These are phyloP conservation scores for Echinometra lucunter DNA, from an alignment of 53 echinoderm and acorn worm genomes.

Conservation along the genomic window DNA sequence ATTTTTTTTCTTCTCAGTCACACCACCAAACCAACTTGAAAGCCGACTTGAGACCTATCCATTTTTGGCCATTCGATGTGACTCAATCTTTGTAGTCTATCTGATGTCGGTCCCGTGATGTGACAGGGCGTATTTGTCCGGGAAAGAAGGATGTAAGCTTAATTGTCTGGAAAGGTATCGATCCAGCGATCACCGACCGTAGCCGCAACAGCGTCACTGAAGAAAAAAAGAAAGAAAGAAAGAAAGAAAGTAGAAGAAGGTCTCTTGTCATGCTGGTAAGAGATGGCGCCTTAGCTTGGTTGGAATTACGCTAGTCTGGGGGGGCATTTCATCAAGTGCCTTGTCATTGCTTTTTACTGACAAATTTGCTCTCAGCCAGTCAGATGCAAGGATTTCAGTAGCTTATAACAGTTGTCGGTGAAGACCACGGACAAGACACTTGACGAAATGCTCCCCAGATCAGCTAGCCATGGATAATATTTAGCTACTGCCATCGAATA, in stretches of 20 bases:
- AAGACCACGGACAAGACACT: too few species aligned
- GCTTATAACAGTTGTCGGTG: too few species aligned
- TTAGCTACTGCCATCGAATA: background rate
- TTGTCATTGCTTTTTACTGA: too few species aligned
- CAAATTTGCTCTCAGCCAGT: too few species aligned
- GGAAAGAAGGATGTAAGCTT: background rate
- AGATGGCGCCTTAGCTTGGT: background rate
- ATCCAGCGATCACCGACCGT: background rate
- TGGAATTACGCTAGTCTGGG: background rate
- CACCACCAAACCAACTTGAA: background rate
- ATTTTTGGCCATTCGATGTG: too few species aligned
- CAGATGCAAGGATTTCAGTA: too few species aligned
- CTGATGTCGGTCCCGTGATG: background rate
- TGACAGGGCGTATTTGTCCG: background rate
- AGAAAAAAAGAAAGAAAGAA: too few species aligned
- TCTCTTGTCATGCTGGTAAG: background rate
- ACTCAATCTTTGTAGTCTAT: too few species aligned
- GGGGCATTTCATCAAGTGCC: too few species aligned
- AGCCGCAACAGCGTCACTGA: background rate
- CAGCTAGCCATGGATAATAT: background rate
- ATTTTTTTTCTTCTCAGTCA: background rate
- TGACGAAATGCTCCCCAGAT: too few species aligned
- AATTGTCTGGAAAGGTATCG: slow-evolving; percentile 39
- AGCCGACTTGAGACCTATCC: background rate
- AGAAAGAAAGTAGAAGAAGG: too few species aligned